Conservation (phyloP, 2,888 invertebrate genomes). For the Eremobia ochroleuca region DNA sequence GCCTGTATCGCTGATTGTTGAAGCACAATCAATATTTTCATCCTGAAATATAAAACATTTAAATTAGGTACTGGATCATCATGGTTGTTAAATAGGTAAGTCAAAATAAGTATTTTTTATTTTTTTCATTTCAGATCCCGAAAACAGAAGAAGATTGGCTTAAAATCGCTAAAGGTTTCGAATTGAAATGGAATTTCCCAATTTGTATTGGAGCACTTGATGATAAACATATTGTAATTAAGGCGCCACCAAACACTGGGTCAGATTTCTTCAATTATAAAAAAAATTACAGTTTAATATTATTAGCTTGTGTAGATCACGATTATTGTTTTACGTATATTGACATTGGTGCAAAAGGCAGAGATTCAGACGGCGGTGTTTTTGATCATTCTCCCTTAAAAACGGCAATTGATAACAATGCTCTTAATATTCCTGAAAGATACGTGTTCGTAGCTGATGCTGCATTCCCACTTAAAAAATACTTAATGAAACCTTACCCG, state of each 20-base stretch:
- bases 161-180: conserved; percentile 39
- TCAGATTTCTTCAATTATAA: conserved; percentile 46
- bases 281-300: conserved; percentile 42
- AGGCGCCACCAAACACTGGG: conserved; percentile 35
- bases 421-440: conserved; percentile 30
- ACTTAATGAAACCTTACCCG: conserved; percentile 39
- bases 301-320: conserved; percentile 51
- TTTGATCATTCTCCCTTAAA: conserved; percentile 42
- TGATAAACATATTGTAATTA: conserved; percentile 43
- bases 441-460: conserved; percentile 45
- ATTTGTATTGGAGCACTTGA: conserved; percentile 43
- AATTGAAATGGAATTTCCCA: conserved; percentile 50
- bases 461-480: conserved; percentile 46
- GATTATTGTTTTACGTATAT: conserved; percentile 47
- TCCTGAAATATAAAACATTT: conserved; percentile 41
- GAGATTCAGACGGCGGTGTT: conserved; percentile 45
- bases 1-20: conserved; percentile 40
- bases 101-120: conserved; percentile 35
- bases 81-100: conserved; percentile 44
- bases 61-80: conserved; percentile 39
- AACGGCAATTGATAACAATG: conserved; percentile 43
- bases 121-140: conserved; percentile 40
- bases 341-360: conserved; percentile 43
- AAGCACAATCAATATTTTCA: conserved; percentile 38
- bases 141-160: conserved; percentile 43